Base-by-base conservation (phyloP, 1,140 invertebrate genomes). In the Calliphora vicina region DNA sequence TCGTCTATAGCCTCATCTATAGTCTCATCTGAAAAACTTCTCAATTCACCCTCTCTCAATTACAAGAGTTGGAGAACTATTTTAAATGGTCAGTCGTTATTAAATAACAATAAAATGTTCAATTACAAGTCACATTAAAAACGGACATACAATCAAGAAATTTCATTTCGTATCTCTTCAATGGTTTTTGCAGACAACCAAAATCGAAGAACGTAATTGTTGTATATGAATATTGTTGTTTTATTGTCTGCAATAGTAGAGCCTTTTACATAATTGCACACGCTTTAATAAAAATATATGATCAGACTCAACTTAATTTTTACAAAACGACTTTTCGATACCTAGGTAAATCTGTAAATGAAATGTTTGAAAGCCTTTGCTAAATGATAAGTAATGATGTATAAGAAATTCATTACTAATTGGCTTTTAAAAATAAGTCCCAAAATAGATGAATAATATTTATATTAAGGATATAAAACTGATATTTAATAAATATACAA, bases 181-280 rank as follows among this genome's bases (percentile, higher is more conserved):
- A n/a, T 67, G 61, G 61, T 10, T 67, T 9, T 67, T 67, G 12
- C 20, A 67, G n/a, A 67, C 20, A 61, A 61, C 13, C 50, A 61
- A 13, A n/a, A n/a, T 57, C 50, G 50, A n/a, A n/a, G n/a, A n/a
- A n/a, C 50, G 15, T 57, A 57, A 57, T 57, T 57, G n/a, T 57
- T 57, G 50, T 57, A 67, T 67, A 67, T 23, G 61, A 67, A 67
- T 67, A 67, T 67, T 67, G 45, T 57, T 57, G 61, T 67, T 67
- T 67, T 67, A 67, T 67, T 67, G 61, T 67, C 61, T 67, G 5
- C 50, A 35, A 6, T 67, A 67, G n/a, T 23, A 10, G 61, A 67
- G 57, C 57, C 61, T 20, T 67, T 23, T 67, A 17, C 10, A 67
- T 67, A 67, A 67, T 25, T 67, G 61, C 20, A 20, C 10, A 23